phyloP scores from a whole-genome alignment of 2,888 invertebrate species.

The Invenusta paracnida region DNA sequence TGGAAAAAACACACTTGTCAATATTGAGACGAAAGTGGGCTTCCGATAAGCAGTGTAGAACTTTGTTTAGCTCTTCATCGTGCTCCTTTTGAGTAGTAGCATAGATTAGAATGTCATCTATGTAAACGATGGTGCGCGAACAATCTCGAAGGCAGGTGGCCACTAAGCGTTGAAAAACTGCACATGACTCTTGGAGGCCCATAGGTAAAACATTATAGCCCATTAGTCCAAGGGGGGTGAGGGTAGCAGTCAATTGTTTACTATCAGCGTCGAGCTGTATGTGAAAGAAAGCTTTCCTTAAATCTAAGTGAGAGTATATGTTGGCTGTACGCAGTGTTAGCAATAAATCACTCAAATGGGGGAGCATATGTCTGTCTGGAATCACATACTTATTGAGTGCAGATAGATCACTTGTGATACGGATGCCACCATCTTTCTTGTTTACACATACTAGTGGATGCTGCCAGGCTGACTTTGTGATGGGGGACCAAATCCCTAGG shows the following conservation, averaged over 20 bases:
- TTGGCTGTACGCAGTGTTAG: not conserved
- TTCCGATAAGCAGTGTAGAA: not conserved
- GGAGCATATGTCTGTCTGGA: not conserved
- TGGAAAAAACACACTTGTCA: not conserved
- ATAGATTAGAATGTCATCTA: slow-evolving; percentile 14
- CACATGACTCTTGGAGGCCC: not conserved
- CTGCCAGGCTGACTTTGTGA: not conserved
- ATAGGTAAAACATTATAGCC: not conserved
- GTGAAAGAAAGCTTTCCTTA: not conserved
- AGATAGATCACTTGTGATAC: not conserved
- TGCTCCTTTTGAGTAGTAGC: not conserved
- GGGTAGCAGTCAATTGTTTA: not conserved
- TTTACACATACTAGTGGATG: not conserved
- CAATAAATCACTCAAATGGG: not conserved
- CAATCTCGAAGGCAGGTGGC: not conserved
- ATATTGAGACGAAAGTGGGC: not conserved
- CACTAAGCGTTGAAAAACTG: slow-evolving; percentile 18
- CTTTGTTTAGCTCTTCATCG: not conserved
- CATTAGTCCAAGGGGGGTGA: not conserved
- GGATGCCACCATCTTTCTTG: slow-evolving; percentile 6
- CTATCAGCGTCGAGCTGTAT: not conserved
- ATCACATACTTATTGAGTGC: slow-evolving; percentile 1
- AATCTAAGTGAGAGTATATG: not conserved
- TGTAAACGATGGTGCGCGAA: not conserved
- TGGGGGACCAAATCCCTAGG: not conserved